Base-by-base conservation (phyloP, 2,888 invertebrate species). In the Coronaproctus castanopsis region DNA sequence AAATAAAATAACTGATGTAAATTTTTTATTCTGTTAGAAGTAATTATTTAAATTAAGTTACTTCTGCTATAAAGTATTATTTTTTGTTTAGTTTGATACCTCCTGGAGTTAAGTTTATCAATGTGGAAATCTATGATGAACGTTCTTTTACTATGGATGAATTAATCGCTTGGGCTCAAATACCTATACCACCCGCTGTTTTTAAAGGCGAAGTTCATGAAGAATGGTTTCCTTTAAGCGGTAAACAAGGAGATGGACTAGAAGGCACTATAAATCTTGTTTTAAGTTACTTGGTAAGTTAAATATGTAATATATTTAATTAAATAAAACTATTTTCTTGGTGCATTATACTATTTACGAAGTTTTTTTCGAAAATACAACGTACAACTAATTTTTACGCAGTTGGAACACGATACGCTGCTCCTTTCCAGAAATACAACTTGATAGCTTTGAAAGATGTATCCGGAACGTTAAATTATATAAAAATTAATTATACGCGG, bases 121-220 rank as follows among this genome's bases (percentile, higher is more conserved):
- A 87, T 69, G 70, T 97, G 67, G 96, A 97, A 77, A 86, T 97
- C 65, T 97, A 87, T 72, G 97, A 97, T 74, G 97, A 96, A 75
- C 86, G 92, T 71, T 90, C 93, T 19, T 93, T 97, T 72, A 89
- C 92, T 21, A 85, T 88, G 80, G 96, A 97, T 72, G 95, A 96
- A 73, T 76, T 92, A 62, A 84, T 97, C 66, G 97, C 95, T 1
- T 96, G 92, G 91, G 80, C 88, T 0, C 87, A 90, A 71, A 82
- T 93, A 68, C 80, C 80, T 59, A 88, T 97, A 67, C 92, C 96
- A 1, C 79, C 80, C 57, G 79, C 82, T 59, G 88, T 93, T 18
- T 76, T 91, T 64, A 76, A 82, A 69, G 91, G 91, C 14, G 87
- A 92, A 70, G 91, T 91, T 0, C 83, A 86, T 65, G 96, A 97